phyloP scores from a whole-genome alignment of 1,140 invertebrate genomes.

The Bilobella aurantiaca region DNA sequence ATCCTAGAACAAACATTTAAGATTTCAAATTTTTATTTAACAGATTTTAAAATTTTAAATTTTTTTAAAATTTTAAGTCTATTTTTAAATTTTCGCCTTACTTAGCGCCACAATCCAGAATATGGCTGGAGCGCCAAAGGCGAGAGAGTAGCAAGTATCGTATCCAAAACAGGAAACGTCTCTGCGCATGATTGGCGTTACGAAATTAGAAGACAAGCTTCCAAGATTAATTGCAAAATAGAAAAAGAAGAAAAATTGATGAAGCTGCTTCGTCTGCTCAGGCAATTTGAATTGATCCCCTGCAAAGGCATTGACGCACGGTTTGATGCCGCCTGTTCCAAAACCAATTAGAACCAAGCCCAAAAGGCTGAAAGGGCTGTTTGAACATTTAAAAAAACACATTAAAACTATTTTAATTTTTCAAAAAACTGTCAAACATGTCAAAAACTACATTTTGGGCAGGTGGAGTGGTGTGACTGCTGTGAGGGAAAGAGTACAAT shows the following conservation, averaged over 20 bases:
- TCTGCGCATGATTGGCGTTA: slow-evolving; percentile 75
- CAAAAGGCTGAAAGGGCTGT: slow-evolving; percentile 50
- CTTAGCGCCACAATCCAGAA: slow-evolving; percentile 72
- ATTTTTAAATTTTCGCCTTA: too few relatives aligned
- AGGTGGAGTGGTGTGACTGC: slow-evolving; percentile 47
- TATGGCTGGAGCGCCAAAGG: slow-evolving; percentile 80
- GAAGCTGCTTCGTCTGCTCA: slow-evolving; percentile 60
- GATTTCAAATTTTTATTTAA: too few relatives aligned
- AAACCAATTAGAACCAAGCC: slow-evolving; percentile 72
- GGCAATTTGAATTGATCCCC: slow-evolving; percentile 87
- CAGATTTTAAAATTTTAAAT: too few relatives aligned
- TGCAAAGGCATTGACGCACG: slow-evolving; percentile 92
- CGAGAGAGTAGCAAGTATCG: slow-evolving; percentile 73
- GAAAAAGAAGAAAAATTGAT: slow-evolving; percentile 83
- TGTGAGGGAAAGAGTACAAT: slow-evolving; percentile 61
- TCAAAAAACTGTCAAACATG: not conserved
- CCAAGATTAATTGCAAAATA: slow-evolving; percentile 91
- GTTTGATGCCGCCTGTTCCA: slow-evolving; percentile 93
- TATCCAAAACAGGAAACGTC: slow-evolving; percentile 71
- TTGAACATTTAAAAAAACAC: slow-evolving; percentile 29
- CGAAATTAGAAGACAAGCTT: slow-evolving; percentile 74
- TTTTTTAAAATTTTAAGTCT: too few relatives aligned
- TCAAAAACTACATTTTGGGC: slow-evolving; percentile 49
- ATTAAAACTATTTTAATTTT: slow-evolving; percentile 39
- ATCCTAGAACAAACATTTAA: too few relatives aligned